phyloP scores from a whole-genome alignment of 2,888 invertebrate genomes.

The Coleophora flavipennella region DNA sequence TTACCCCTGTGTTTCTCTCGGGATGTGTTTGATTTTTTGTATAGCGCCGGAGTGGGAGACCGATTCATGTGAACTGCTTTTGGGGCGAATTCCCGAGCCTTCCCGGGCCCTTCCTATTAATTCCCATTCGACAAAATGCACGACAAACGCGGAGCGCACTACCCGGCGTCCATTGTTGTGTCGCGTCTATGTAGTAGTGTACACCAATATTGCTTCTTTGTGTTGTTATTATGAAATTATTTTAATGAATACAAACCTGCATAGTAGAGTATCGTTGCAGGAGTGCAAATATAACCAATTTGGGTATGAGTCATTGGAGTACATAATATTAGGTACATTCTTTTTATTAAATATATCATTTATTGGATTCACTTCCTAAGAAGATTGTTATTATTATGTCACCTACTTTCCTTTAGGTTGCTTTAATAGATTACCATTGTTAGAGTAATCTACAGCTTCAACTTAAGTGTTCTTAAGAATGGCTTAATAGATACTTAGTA shows the following conservation, averaged over 20 bases:
- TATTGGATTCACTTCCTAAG: not conserved
- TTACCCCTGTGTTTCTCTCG: conserved; percentile 73
- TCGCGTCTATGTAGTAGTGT: conserved; percentile 56
- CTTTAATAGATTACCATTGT: conserved; percentile 15
- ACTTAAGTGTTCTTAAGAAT: conserved; percentile 50
- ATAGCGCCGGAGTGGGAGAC: conserved; percentile 65
- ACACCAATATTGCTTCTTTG: conserved; percentile 55
- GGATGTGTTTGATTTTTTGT: conserved; percentile 71
- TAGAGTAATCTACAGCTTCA: conserved; percentile 25
- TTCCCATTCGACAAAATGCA: conserved; percentile 69
- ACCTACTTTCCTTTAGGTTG: not conserved
- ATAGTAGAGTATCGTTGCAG: conserved; percentile 12
- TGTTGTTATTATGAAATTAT: conserved; percentile 43
- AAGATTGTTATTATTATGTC: not conserved
- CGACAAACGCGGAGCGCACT: conserved; percentile 70
- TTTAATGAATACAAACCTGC: conserved; percentile 38
- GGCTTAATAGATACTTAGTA: conserved; percentile 62
- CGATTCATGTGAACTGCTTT: conserved; percentile 72
- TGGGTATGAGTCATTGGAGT: too few relatives aligned
- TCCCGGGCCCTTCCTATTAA: conserved; percentile 69
- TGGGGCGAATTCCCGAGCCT: conserved; percentile 73
- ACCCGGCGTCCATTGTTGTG: conserved; percentile 46
- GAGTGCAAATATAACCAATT: conserved; percentile 4
- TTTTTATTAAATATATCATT: too few relatives aligned
- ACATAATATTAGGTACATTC: too few relatives aligned